Evolutionary conservation across 2,888 invertebrate species (phyloP).

Genomic region (Morpho deidamia): DNA sequence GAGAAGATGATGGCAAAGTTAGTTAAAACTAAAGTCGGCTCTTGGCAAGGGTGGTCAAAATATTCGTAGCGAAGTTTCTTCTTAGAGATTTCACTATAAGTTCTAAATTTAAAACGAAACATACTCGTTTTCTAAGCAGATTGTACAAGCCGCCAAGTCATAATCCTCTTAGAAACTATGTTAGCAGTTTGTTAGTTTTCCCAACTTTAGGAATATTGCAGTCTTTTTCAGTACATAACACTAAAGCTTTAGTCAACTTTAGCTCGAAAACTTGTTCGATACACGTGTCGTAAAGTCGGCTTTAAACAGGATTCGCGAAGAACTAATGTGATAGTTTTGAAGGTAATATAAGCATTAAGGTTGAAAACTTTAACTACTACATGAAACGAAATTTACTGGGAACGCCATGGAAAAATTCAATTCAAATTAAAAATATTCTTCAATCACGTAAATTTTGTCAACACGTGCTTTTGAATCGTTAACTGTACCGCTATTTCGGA

Average conservation of each 20-base stretch:
- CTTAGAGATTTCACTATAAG: not conserved
- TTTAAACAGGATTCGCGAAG: constrained; percentile 1
- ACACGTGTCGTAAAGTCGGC: constrained; percentile 10
- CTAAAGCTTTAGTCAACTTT: constrained; percentile 15
- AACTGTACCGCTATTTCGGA: too few species aligned
- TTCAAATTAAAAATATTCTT: too few species aligned
- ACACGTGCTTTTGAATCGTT: too few species aligned
- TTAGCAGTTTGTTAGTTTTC: constrained; percentile 4
- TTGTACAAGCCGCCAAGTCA: not conserved
- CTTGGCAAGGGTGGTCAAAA: not conserved
- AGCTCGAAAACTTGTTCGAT: constrained; percentile 12
- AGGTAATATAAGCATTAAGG: not conserved
- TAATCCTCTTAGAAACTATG: constrained; percentile 1
- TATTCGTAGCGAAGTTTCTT: not conserved
- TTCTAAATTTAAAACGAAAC: too few species aligned
- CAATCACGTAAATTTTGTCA: too few species aligned
- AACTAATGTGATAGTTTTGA: constrained; percentile 1
- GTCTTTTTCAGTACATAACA: constrained; percentile 6
- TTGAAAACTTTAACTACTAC: not conserved
- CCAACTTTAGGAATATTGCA: constrained; percentile 12
- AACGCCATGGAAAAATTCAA: too few species aligned
- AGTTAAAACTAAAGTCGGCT: too few species aligned
- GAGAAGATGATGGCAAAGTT: too few species aligned
- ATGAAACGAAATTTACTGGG: too few species aligned
- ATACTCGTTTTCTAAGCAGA: not conserved